Evolutionary conservation across 2,888 invertebrate species (phyloP).

Genomic region (Tetrapedia diversipes): DNA sequence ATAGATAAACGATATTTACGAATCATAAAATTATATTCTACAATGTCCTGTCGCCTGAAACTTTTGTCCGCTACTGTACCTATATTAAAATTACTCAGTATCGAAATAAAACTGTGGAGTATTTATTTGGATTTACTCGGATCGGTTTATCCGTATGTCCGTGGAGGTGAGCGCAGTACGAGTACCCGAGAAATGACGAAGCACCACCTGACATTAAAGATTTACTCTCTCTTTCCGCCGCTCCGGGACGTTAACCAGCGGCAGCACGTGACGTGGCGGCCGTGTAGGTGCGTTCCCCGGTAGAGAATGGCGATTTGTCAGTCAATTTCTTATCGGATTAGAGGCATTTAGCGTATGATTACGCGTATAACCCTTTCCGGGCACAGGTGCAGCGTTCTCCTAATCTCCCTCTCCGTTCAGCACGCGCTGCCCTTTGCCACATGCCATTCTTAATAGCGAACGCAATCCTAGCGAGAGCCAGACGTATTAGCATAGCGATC

Average conservation of each 20-base stretch:
- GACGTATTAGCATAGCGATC: conserved; percentile 36
- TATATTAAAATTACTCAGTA: too few species aligned
- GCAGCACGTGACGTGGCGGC: conserved; percentile 31
- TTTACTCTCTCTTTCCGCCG: conserved; percentile 65
- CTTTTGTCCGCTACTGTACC: too few species aligned
- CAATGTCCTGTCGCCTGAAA: too few species aligned
- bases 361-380: conserved; percentile 52
- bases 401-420: conserved; percentile 63
- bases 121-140: too few species aligned
- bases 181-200: conserved; percentile 59
- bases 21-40: too few species aligned
- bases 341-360: conserved; percentile 67
- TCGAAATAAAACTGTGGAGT: too few species aligned
- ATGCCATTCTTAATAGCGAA: conserved; percentile 42
- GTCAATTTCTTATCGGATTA: conserved; percentile 72
- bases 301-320: conserved; percentile 69
- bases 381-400: conserved; percentile 63
- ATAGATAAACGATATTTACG: too few species aligned
- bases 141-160: too few species aligned
- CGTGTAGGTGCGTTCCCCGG: conserved; percentile 54
- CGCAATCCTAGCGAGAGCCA: conserved; percentile 18
- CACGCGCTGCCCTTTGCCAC: conserved; percentile 51
- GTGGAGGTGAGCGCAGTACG: conserved; percentile 26
- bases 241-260: conserved; percentile 38
- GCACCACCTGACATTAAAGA: conserved; percentile 67